A percentile compares a stretch with the other conserved stretches of the same genome.
phyloP scores from a whole-genome alignment of 1,140 invertebrate genomes.

The Adelges cooleyi region DNA sequence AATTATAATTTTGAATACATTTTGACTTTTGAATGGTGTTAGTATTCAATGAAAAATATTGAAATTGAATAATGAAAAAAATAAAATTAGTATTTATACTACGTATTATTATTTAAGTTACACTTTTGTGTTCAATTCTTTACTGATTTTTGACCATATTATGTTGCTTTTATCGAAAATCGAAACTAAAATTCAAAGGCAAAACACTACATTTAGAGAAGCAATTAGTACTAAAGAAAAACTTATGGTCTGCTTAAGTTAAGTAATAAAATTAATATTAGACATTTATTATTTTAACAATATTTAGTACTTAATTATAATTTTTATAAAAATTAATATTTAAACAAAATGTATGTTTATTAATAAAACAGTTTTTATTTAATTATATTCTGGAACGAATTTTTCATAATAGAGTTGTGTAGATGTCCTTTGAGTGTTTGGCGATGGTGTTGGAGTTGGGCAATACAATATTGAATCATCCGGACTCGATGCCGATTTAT shows the following conservation, averaged over 20 bases:
- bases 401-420: background rate
- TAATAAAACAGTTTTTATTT: background rate
- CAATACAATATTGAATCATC: background rate
- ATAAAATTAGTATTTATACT: background rate
- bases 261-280: background rate
- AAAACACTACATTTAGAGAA: background rate
- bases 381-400: background rate
- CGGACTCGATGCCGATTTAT: background rate
- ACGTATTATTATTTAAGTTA: background rate
- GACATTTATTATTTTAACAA: background rate
- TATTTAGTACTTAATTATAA: too few relatives aligned
- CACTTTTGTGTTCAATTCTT: background rate
- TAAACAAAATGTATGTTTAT: background rate
- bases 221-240: background rate
- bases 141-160: background rate
- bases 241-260: background rate
- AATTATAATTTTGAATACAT: background rate
- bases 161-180: too few relatives aligned
- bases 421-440: background rate
- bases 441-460: background rate
- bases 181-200: too few relatives aligned
- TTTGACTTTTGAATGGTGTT: background rate
- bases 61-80: background rate
- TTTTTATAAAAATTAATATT: too few relatives aligned
- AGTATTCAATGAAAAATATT: background rate